These are phyloP conservation scores for Caenorhabditis remanei DNA, from an alignment of 1,140 invertebrate genomes.

Conservation along the genomic window DNA sequence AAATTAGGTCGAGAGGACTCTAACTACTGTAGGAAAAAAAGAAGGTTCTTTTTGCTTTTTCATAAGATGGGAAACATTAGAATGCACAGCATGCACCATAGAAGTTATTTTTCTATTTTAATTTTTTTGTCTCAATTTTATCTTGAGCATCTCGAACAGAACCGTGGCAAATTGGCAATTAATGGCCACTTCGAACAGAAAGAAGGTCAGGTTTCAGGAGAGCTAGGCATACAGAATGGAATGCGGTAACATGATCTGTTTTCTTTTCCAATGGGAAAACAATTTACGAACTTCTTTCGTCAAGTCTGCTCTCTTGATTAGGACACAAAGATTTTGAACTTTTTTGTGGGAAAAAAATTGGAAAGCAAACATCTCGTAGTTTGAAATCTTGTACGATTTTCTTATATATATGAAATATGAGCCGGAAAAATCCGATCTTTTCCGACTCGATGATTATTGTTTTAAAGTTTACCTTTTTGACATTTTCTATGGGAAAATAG, in stretches of 20 bases:
- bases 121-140: background rate
- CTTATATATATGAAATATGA: constrained; percentile 7
- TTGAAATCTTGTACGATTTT: background rate
- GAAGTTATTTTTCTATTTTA: background rate
- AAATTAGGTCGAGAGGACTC: constrained; percentile 37
- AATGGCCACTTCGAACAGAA: constrained; percentile 34
- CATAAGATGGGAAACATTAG: background rate
- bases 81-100: background rate
- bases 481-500: too few relatives aligned
- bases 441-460: too few relatives aligned
- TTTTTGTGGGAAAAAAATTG: constrained; percentile 24
- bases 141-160: background rate
- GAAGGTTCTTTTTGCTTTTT: background rate
- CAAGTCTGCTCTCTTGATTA: constrained; percentile 2
- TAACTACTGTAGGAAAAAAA: background rate
- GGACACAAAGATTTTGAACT: constrained; percentile 10
- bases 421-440: background rate
- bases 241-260: constrained; percentile 39
- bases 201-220: constrained; percentile 14
- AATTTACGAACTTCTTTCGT: background rate
- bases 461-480: too few relatives aligned
- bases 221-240: constrained; percentile 4
- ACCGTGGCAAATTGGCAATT: constrained; percentile 41
- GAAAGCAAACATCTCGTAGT: background rate
- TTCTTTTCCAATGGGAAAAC: constrained; percentile 10